Evolutionary conservation across 1,140 invertebrate genomes (phyloP), one percentile per base, ranked within the genome.

Genomic region (Steinernema khuongi): DNA sequence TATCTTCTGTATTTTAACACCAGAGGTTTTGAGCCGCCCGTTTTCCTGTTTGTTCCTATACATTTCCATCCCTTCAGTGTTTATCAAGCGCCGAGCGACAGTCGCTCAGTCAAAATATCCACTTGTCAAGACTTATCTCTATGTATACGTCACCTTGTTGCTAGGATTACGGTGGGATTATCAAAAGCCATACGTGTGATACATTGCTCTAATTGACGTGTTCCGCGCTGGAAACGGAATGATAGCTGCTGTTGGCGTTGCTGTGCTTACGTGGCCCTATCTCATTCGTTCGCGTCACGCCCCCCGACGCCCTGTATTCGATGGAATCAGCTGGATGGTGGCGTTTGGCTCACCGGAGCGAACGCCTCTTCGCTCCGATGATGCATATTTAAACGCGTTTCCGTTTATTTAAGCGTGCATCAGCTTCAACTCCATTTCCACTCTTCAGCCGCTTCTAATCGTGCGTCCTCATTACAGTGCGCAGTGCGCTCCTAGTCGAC

Each of bases 371-470:
- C 26, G 4, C 50, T 14, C 50, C 22, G 14, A 4, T 60, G 11
- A 11, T 60, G 50, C 7, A 60, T 60, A 17, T 60, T 41, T 41
- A 41, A 11, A 11, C 36, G 36, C 36, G 36, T 41, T 41, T n/a
- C 7, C 36, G 36, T n/a, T 41, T 70, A 4, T 22, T 43, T 19
- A 18, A 2, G 14, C 17, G n/a, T 28, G 14, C 60, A 4, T 29
- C 14, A 1, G 36, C 18, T 44, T 14, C n/a, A 28, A 44, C 33
- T 31, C 44, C 68, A 29, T 73, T 18, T 72, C 31, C 67, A 41
- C 71, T 66, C 44, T 72, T 29, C 1, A 36, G 31, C 43, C 71
- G 60, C 71, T 72, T 31, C 71, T 29, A 19, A 26, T 36, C 26
- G 50, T 44, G 50, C 67, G 43, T 1, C 68, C 28, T 72, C 68